These are phyloP conservation scores for Therioaphis trifolii DNA, from an alignment of 2,888 invertebrate genomes.

Conservation along the genomic window DNA sequence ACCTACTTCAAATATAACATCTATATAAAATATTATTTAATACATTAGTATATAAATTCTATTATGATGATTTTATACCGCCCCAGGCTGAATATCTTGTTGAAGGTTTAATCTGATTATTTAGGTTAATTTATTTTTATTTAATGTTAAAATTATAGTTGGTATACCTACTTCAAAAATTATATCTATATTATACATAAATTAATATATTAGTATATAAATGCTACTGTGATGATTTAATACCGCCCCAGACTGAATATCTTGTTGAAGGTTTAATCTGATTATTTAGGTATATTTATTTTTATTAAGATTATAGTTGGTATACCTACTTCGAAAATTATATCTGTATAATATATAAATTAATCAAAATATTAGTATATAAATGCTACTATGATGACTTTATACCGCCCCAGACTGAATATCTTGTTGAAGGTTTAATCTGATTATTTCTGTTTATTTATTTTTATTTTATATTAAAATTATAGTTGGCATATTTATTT, in stretches of 20 bases:
- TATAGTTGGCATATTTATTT: not conserved
- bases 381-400: slow-evolving; percentile 37
- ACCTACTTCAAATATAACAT: not conserved
- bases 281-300: too few relatives aligned
- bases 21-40: not conserved
- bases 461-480: too few relatives aligned
- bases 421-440: slow-evolving; percentile 45
- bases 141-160: too few relatives aligned
- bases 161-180: not conserved
- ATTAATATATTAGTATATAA: not conserved
- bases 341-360: too few relatives aligned
- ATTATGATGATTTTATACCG: slow-evolving; percentile 34
- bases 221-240: slow-evolving; percentile 1
- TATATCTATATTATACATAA: not conserved
- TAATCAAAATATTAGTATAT: not conserved
- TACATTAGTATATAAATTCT: not conserved
- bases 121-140: too few relatives aligned
- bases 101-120: slow-evolving; percentile 41
- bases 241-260: slow-evolving; percentile 20
- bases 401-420: slow-evolving; percentile 54
- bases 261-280: slow-evolving; percentile 30
- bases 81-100: slow-evolving; percentile 46
- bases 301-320: not conserved
- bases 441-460: too few relatives aligned
- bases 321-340: too few relatives aligned